Evolutionary conservation across 1,140 invertebrate species (phyloP).

Genomic region (Drosophila teissieri): DNA sequence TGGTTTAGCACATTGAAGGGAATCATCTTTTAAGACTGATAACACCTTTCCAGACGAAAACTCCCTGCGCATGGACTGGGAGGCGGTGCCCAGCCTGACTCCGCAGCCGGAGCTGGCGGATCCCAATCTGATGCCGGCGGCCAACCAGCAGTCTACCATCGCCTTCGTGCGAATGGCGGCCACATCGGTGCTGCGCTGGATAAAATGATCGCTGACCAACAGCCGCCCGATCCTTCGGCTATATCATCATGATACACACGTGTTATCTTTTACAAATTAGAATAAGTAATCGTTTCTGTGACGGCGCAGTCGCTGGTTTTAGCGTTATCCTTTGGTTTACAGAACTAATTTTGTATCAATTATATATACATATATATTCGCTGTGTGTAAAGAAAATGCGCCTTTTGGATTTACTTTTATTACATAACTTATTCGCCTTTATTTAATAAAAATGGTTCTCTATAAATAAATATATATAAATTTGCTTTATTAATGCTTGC

Average conservation of each 20-base stretch:
- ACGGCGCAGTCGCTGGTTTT: conserved; percentile 37
- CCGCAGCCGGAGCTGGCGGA: conserved; percentile 67
- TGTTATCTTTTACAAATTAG: conserved; percentile 64
- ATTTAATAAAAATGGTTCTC: conserved; percentile 77
- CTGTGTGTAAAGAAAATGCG: conserved; percentile 33
- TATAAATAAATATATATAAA: conserved; percentile 72
- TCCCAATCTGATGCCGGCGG: conserved; percentile 82
- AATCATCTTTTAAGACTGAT: neutral
- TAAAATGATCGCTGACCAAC: conserved; percentile 55
- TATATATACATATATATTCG: conserved; percentile 21
- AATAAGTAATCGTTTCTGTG: conserved; percentile 44
- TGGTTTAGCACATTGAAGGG: neutral
- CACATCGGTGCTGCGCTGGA: conserved; percentile 87
- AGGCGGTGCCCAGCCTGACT: conserved; percentile 86
- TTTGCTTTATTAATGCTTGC: conserved; percentile 53
- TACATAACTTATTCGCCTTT: conserved; percentile 75
- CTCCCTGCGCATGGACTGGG: conserved; percentile 88
- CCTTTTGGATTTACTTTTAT: conserved; percentile 46
- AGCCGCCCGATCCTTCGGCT: conserved; percentile 1
- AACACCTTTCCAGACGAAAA: conserved; percentile 85
- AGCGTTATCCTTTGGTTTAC: conserved; percentile 42
- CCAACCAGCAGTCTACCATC: conserved; percentile 86
- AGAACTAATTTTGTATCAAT: conserved; percentile 37
- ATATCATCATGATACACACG: conserved; percentile 40
- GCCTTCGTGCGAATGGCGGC: conserved; percentile 88